Conservation (phyloP, 35 echinoderm and acorn worm species). For the Chiridota heheva region DNA sequence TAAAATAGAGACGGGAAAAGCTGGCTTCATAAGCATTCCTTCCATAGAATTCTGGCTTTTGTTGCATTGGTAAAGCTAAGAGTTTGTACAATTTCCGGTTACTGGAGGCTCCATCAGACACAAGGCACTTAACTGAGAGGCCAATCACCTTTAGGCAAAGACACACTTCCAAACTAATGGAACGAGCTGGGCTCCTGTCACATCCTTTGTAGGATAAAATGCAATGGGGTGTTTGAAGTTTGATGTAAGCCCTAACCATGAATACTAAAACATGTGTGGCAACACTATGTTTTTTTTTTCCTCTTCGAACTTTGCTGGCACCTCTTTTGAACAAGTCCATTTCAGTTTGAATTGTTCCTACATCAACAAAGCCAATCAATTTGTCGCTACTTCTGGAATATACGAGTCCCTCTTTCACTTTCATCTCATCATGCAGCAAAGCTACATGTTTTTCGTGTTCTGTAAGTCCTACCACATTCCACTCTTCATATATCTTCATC, state of each 20-base stretch:
- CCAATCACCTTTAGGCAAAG: conserved; percentile 32
- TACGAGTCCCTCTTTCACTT: conserved; percentile 46
- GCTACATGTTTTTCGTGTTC: conserved; percentile 47
- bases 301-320: not conserved
- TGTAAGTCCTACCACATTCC: too few relatives aligned
- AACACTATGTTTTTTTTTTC: not conserved
- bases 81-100: conserved; percentile 51
- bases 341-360: conserved; percentile 13
- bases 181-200: conserved; percentile 10
- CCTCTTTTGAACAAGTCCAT: not conserved
- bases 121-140: conserved; percentile 30
- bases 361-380: conserved; percentile 14
- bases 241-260: conserved; percentile 37
- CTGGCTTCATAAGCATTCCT: not conserved
- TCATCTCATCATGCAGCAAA: conserved; percentile 55
- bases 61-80: not conserved
- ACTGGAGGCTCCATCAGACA: conserved; percentile 54
- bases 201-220: conserved; percentile 13
- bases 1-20: conserved; percentile 43
- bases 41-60: not conserved
- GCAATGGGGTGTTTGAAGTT: not conserved
- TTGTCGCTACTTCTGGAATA: conserved; percentile 31
- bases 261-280: conserved; percentile 41
- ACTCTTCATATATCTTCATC: too few relatives aligned
- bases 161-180: conserved; percentile 9